Evolutionary conservation across 2,113 vertebrate species (phyloP), one percentile per base, ranked within the genome.

Genomic region (Synchiropus splendidus): DNA sequence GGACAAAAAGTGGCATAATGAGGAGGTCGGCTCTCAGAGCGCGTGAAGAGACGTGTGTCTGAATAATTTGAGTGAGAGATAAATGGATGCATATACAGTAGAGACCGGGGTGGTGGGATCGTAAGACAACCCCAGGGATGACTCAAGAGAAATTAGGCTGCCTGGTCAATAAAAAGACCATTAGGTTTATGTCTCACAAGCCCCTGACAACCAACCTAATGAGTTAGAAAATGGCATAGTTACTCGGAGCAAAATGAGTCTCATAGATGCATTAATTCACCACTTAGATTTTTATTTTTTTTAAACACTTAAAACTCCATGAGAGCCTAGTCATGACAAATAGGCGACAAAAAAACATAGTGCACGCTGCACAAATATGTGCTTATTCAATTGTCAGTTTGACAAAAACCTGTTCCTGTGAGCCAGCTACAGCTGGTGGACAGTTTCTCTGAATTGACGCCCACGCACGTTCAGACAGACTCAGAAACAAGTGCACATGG

Each of bases 341-440:
- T 4, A 11, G 58, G 51, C 18, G 45, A 60, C 8, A 4, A 12
- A 31, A n/a, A 30, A 51, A 59, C 44, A 51, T 52, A 41, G 55
- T 30, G 54, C 21, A 3, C 14, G 48, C 48, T 70, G 60, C 54
- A 43, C 39, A 59, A 10, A 36, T 47, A 37, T 49, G 55, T 58
- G 64, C 64, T 57, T 56, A 35, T 56, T 67, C 45, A 47, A 33
- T 42, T 40, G 42, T 33, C 49, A 30, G 51, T 62, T 67, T 54
- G 39, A 60, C 45, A 69, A 77, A 27, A 79, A 79, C 72, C 67
- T 70, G 77, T 81, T 80, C 71, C 64, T 72, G 61, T 62, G 55
- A 75, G 54, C 41, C 16, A 42, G 51, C 54, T 52, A 36, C 54
- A 47, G 45, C 56, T 61, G 58, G 21, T 27, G 8, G 21, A 27